Percentiles rank a stretch among this genome's conserved stretches.
These are phyloP conservation scores for Hyposoter didymator DNA, from an alignment of 2,888 invertebrate genomes.

Conservation along the genomic window DNA sequence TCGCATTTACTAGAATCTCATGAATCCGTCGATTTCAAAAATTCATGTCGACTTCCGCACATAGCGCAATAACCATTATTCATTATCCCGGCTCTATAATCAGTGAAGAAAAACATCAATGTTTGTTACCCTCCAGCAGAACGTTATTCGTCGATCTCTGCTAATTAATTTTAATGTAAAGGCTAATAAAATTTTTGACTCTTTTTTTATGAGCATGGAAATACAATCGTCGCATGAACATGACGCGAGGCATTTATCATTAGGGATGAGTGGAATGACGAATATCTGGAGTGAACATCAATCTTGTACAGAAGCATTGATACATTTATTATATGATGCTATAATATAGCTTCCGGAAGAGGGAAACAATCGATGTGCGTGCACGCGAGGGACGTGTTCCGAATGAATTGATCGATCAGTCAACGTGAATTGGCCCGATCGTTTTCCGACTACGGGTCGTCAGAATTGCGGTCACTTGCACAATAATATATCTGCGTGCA, in stretches of 20 bases:
- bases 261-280: conserved; percentile 24
- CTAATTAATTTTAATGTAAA: not conserved
- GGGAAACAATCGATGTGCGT: conserved; percentile 11
- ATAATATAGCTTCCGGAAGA: conserved; percentile 39
- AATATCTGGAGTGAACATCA: not conserved
- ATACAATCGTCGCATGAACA: not conserved
- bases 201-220: not conserved
- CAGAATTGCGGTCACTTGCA: conserved; percentile 34
- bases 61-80: not conserved
- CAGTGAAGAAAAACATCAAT: not conserved
- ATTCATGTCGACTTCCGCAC: not conserved
- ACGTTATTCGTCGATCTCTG: not conserved
- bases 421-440: conserved; percentile 31
- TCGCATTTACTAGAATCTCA: not conserved
- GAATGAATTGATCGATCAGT: conserved; percentile 50
- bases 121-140: not conserved
- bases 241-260: conserved; percentile 31
- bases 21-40: not conserved
- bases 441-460: conserved; percentile 38
- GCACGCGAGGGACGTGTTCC: conserved; percentile 10
- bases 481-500: not conserved
- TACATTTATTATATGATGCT: conserved; percentile 9
- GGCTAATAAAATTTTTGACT: not conserved
- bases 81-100: not conserved
- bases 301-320: not conserved